Percentiles rank a stretch among this genome's conserved stretches.
Conservation (phyloP, 2,888 invertebrate species). For the Zygaena filipendulae region DNA sequence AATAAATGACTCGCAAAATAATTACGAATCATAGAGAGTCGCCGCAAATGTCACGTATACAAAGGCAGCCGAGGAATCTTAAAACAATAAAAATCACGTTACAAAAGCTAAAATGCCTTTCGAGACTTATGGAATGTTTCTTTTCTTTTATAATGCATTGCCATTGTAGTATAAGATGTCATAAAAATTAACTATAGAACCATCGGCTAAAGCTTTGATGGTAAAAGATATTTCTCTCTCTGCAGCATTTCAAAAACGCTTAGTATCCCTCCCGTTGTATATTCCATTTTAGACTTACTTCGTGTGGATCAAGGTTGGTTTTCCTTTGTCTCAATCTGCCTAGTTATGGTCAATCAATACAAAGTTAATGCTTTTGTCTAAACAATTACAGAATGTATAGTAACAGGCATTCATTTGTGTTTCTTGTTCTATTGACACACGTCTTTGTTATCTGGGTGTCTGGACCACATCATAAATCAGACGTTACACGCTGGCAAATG, state of each 20-base stretch:
- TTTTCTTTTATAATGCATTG: slow-evolving; percentile 44
- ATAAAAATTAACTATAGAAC: slow-evolving; percentile 60
- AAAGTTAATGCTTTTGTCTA: slow-evolving; percentile 45
- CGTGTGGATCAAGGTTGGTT: neutral
- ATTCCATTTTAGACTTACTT: neutral
- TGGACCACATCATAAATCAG: slow-evolving; percentile 64
- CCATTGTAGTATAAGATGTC: slow-evolving; percentile 50
- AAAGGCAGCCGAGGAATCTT: slow-evolving; percentile 26
- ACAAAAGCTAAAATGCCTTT: slow-evolving; percentile 39
- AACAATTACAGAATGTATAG: slow-evolving; percentile 63
- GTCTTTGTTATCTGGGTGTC: slow-evolving; percentile 59
- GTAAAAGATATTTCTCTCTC: slow-evolving; percentile 37
- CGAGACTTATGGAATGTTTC: slow-evolving; percentile 40
- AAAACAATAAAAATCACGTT: slow-evolving; percentile 31
- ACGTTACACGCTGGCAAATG: slow-evolving; percentile 29
- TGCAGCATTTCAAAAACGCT: slow-evolving; percentile 13
- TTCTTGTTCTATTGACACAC: slow-evolving; percentile 56
- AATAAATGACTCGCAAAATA: too few relatives aligned
- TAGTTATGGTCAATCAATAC: slow-evolving; percentile 20
- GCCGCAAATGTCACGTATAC: too few relatives aligned
- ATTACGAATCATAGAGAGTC: too few relatives aligned
- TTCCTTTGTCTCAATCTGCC: slow-evolving; percentile 1
- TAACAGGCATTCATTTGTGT: slow-evolving; percentile 59
- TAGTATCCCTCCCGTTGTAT: too few relatives aligned
- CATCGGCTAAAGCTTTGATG: slow-evolving; percentile 58